Evolutionary conservation across 2,888 invertebrate species (phyloP).

Genomic region (Disparrhopalites patrizii): DNA sequence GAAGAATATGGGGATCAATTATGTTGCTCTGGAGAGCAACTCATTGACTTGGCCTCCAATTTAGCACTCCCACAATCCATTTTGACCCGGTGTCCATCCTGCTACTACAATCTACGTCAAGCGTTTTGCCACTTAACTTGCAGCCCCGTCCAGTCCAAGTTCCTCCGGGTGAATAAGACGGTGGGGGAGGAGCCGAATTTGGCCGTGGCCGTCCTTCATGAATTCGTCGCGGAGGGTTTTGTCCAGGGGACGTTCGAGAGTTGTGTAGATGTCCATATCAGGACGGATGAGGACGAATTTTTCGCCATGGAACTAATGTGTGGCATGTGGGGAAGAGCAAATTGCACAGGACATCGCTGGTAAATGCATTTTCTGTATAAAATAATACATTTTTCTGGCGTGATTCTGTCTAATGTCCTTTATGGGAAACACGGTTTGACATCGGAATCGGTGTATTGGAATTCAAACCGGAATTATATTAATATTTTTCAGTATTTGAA

Average conservation of each 20-base stretch:
- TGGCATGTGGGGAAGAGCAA: constrained; percentile 60
- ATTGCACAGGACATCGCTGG: no score
- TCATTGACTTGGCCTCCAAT: constrained; percentile 50
- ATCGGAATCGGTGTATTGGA: no score
- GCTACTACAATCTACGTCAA: constrained; percentile 68
- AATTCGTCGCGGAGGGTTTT: constrained; percentile 59
- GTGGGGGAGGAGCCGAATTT: constrained; percentile 7
- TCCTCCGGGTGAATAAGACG: constrained; percentile 52
- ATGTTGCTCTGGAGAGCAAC: constrained; percentile 42
- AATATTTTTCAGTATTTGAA: no score
- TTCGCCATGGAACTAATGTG: constrained; percentile 79
- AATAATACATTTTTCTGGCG: no score
- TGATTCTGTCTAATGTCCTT: no score
- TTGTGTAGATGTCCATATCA: constrained; percentile 71
- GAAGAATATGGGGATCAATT: constrained; percentile 49
- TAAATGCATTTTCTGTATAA: no score
- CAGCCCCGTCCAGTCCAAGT: constrained; percentile 65
- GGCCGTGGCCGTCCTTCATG: constrained; percentile 32
- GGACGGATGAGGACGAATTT: constrained; percentile 66
- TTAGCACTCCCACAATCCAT: constrained; percentile 64
- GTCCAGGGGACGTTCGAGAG: constrained; percentile 67
- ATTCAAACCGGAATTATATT: no score
- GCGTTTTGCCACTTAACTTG: constrained; percentile 80
- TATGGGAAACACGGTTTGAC: no score
- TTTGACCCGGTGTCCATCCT: constrained; percentile 75